A percentile compares a stretch with the other conserved stretches of the same genome.
These are phyloP conservation scores for Brachionus paranguensis DNA, from an alignment of 1,140 invertebrate genomes.

Conservation along the genomic window DNA sequence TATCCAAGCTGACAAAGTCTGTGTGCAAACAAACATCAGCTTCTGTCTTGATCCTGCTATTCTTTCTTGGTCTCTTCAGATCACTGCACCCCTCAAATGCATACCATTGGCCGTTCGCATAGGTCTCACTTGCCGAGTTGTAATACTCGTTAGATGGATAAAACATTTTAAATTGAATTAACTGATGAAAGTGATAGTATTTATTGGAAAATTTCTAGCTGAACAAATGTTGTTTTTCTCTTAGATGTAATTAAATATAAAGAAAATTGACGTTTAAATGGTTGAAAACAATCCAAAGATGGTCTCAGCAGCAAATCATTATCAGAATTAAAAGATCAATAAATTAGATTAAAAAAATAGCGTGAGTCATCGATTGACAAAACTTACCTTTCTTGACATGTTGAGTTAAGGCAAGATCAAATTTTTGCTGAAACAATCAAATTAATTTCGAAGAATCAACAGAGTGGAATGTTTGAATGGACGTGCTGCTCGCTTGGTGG, in stretches of 20 bases:
- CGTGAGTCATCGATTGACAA: background rate
- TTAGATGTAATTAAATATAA: constrained; percentile 22
- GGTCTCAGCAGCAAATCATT: background rate
- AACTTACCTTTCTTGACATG: background rate
- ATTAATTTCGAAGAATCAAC: background rate
- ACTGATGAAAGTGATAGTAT: constrained; percentile 14
- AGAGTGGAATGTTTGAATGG: background rate
- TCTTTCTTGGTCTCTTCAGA: background rate
- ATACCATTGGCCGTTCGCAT: background rate
- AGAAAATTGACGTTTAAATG: background rate
- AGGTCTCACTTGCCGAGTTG: background rate
- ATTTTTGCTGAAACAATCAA: background rate
- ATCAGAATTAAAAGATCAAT: constrained; percentile 28
- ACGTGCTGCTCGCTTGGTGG: background rate
- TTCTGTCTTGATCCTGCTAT: background rate
- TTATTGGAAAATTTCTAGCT: background rate
- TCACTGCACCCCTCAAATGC: background rate
- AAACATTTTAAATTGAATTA: background rate
- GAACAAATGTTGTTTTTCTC: constrained; percentile 20
- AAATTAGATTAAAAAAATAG: constrained; percentile 27
- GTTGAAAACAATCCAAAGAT: background rate
- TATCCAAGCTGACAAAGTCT: background rate
- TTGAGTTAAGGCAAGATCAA: background rate
- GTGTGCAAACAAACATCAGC: background rate
- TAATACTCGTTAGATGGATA: background rate